A percentile compares a stretch with the other conserved stretches of the same genome.
phyloP scores from a whole-genome alignment of 2,888 invertebrate genomes.

The Drosophila multiciliata region DNA sequence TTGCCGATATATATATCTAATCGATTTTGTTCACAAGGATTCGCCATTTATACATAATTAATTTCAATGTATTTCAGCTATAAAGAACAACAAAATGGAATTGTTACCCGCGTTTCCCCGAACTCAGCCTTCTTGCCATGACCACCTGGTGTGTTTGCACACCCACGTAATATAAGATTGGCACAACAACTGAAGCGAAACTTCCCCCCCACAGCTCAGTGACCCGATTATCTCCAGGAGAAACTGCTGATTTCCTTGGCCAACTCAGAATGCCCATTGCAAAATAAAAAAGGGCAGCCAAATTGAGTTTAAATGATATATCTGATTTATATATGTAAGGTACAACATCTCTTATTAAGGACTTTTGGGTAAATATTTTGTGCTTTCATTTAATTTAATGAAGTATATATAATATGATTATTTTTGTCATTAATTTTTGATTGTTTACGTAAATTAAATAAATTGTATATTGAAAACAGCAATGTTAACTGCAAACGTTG shows the following conservation, averaged over 20 bases:
- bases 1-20: background rate
- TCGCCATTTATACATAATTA: background rate
- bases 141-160: background rate
- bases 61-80: background rate
- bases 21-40: too few species aligned
- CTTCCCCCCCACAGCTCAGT: background rate
- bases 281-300: background rate
- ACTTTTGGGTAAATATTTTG: background rate
- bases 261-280: background rate
- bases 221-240: conserved; percentile 4
- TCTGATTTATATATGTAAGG: background rate
- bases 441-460: background rate
- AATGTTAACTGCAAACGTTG: background rate
- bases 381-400: background rate
- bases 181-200: background rate
- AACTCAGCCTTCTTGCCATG: background rate
- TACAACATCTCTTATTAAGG: background rate
- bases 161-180: background rate
- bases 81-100: background rate
- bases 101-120: background rate
- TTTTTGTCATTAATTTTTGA: background rate
- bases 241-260: background rate
- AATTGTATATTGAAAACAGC: background rate
- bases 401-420: background rate
- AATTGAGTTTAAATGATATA: background rate